A percentile compares a stretch with the other conserved stretches of the same genome.
These are phyloP conservation scores for Augochlora pura DNA, from an alignment of 1,140 invertebrate genomes.

Conservation along the genomic window DNA sequence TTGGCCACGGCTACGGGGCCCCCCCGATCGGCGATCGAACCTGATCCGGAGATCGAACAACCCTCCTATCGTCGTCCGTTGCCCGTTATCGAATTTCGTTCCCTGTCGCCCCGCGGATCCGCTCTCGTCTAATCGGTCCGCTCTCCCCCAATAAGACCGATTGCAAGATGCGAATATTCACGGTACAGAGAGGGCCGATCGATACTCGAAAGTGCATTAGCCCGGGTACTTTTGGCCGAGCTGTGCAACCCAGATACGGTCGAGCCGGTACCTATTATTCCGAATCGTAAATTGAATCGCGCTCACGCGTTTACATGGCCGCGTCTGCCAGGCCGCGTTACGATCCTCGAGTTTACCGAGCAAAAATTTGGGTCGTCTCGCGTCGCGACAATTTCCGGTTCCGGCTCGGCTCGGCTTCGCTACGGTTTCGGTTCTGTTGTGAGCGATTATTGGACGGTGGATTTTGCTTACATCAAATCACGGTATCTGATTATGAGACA, in stretches of 20 bases:
- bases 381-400: too few relatives aligned
- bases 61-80: not conserved
- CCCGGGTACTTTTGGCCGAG: not conserved
- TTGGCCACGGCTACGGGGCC: not conserved
- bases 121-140: slow-evolving; percentile 12
- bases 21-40: not conserved
- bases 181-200: not conserved
- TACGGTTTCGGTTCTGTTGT: too few relatives aligned
- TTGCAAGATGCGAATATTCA: slow-evolving; percentile 4
- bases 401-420: too few relatives aligned
- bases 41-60: not conserved
- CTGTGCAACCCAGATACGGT: not conserved
- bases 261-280: not conserved
- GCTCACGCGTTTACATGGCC: not conserved
- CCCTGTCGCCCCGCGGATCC: not conserved
- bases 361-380: not conserved
- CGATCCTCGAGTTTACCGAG: too few relatives aligned
- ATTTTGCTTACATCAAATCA: too few relatives aligned
- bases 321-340: too few relatives aligned
- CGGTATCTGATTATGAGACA: too few relatives aligned
- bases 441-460: too few relatives aligned
- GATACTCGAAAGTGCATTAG: not conserved
- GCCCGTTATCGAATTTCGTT: slow-evolving; percentile 20
- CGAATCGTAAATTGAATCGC: not conserved
- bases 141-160: slow-evolving; percentile 10